Conservation (phyloP, 2,888 invertebrate genomes). For the Heliconius sara region DNA sequence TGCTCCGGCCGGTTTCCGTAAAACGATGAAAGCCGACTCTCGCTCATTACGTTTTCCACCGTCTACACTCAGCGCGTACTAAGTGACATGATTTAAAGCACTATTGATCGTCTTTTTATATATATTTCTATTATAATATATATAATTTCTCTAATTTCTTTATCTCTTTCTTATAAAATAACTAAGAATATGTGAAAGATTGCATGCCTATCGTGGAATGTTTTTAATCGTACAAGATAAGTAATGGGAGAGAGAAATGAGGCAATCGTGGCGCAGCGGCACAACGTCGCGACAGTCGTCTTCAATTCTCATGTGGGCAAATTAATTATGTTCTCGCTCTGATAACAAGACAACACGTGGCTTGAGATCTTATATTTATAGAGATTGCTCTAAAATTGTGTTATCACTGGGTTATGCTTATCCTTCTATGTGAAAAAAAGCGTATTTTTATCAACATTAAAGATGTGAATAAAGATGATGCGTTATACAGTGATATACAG, state of each 20-base stretch:
- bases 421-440: too few species aligned
- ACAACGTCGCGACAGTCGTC: too few species aligned
- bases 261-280: too few species aligned
- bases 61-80: slow-evolving; percentile 33
- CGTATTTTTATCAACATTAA: too few species aligned
- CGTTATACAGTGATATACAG: too few species aligned
- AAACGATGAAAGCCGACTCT: slow-evolving; percentile 53
- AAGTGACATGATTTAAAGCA: slow-evolving; percentile 29
- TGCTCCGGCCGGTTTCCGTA: slow-evolving; percentile 50
- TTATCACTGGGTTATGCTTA: too few species aligned
- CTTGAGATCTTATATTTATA: too few species aligned
- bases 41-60: slow-evolving; percentile 36
- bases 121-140: not conserved
- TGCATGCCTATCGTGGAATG: not conserved
- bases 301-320: too few species aligned
- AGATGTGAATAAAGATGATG: too few species aligned
- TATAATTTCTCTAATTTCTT: not conserved
- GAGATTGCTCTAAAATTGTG: too few species aligned
- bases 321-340: too few species aligned
- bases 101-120: not conserved
- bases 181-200: not conserved
- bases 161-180: not conserved
- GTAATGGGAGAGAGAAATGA: not conserved
- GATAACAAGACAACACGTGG: too few species aligned
- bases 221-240: not conserved